phyloP scores from a whole-genome alignment of 2,113 vertebrate species.

The Etheostoma cragini region DNA sequence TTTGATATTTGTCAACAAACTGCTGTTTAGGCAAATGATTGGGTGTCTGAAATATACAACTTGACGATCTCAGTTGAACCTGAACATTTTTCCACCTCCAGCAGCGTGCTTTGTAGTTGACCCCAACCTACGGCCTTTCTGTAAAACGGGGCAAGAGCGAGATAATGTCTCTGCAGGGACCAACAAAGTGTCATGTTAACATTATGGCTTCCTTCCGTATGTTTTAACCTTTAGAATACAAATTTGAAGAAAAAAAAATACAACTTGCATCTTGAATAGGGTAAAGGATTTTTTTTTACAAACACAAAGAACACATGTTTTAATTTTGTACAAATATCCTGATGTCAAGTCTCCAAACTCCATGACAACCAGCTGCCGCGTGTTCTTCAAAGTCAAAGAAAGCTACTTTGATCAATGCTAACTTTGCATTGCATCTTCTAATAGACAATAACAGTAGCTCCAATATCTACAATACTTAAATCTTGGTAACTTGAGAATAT shows the following conservation, averaged over 20 bases:
- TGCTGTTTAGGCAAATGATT: neutral
- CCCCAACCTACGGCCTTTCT: constrained; percentile 35
- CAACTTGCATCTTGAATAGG: neutral
- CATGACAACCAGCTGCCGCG: neutral
- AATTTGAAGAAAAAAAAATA: neutral
- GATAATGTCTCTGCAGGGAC: constrained; percentile 30
- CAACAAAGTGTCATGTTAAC: constrained; percentile 41
- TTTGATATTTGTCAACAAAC: neutral
- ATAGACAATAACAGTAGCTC: neutral
- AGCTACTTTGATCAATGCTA: neutral
- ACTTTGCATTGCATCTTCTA: neutral
- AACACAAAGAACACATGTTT: neutral
- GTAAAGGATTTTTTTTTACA: no score
- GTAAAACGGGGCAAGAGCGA: constrained; percentile 1
- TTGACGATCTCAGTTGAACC: neutral
- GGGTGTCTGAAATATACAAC: neutral
- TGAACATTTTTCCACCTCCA: constrained; percentile 35
- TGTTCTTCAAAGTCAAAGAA: neutral
- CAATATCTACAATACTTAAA: neutral
- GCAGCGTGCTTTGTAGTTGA: constrained; percentile 46
- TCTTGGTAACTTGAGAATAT: neutral
- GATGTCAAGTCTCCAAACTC: neutral
- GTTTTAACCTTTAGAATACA: neutral
- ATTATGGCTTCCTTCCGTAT: constrained; percentile 12
- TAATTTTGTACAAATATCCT: neutral